phyloP scores from a whole-genome alignment of 2,113 vertebrate species.

The Hiodon tergisus region DNA sequence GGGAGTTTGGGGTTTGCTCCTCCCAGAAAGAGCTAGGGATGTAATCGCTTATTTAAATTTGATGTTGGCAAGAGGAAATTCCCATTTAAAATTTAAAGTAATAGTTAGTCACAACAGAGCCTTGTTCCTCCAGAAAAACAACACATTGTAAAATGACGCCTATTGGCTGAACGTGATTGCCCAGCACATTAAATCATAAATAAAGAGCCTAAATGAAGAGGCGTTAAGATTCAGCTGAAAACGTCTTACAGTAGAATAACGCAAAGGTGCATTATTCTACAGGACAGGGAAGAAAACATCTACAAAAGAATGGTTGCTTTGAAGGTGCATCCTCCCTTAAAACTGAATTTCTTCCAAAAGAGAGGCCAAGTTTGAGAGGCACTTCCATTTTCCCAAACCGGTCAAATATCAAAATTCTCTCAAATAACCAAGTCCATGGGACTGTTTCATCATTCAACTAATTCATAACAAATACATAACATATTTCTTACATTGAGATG shows the following conservation, averaged over 20 bases:
- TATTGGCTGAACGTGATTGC: too few species aligned
- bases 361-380: slow-evolving; percentile 57
- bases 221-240: too few species aligned
- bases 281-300: slow-evolving; percentile 42
- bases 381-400: slow-evolving; percentile 61
- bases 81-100: background rate
- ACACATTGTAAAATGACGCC: background rate
- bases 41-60: slow-evolving; percentile 1
- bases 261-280: slow-evolving; percentile 9
- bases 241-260: background rate
- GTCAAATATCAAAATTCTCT: slow-evolving; percentile 43
- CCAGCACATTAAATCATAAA: too few species aligned
- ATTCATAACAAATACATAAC: slow-evolving; percentile 25
- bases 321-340: slow-evolving; percentile 43
- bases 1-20: slow-evolving; percentile 23
- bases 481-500: background rate
- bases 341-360: slow-evolving; percentile 38
- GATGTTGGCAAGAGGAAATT: background rate
- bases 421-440: slow-evolving; percentile 60
- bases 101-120: background rate
- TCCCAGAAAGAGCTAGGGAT: slow-evolving; percentile 8
- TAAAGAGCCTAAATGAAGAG: too few species aligned
- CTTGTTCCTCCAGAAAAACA: background rate
- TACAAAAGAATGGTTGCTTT: slow-evolving; percentile 33
- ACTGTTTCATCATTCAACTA: slow-evolving; percentile 46